Conservation (phyloP, 1,140 invertebrate species). For the Battus philenor region DNA sequence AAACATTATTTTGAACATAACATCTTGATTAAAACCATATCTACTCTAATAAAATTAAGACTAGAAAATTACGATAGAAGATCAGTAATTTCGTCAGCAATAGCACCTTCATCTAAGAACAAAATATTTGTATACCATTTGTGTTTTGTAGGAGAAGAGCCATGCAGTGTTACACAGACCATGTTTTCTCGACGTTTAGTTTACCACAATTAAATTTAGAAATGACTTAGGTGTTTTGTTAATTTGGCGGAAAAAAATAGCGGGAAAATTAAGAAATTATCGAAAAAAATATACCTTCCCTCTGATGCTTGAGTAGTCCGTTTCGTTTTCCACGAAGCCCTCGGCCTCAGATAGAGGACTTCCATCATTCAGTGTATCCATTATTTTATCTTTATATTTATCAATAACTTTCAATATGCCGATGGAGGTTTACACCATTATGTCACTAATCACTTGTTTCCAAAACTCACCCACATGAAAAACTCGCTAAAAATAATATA, state of each 20-base stretch:
- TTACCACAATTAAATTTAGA: too few relatives aligned
- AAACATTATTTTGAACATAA: too few relatives aligned
- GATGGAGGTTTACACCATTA: constrained; percentile 53
- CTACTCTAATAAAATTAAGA: too few relatives aligned
- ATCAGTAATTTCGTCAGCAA: too few relatives aligned
- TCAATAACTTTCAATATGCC: constrained; percentile 16
- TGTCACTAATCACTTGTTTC: constrained; percentile 33
- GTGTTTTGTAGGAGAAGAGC: too few relatives aligned
- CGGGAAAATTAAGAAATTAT: constrained; percentile 3
- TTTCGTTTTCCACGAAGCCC: constrained; percentile 40
- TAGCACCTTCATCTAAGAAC: too few relatives aligned
- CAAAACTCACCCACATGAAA: background rate
- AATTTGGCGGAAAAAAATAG: constrained; percentile 4
- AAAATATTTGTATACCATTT: too few relatives aligned
- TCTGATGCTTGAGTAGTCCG: constrained; percentile 72
- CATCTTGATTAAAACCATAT: too few relatives aligned
- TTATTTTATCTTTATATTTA: constrained; percentile 43
- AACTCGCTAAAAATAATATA: constrained; percentile 2
- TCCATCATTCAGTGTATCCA: constrained; percentile 43
- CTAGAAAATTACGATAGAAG: too few relatives aligned
- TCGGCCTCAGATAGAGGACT: constrained; percentile 43
- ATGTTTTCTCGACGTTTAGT: too few relatives aligned
- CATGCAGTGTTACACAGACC: too few relatives aligned
- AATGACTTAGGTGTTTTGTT: too few relatives aligned
- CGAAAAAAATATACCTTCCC: constrained; percentile 53